A percentile compares a stretch with the other conserved stretches of the same genome.
phyloP scores from a whole-genome alignment of 2,797 vertebrate genomes.

The Scomberomorus guttatus region DNA sequence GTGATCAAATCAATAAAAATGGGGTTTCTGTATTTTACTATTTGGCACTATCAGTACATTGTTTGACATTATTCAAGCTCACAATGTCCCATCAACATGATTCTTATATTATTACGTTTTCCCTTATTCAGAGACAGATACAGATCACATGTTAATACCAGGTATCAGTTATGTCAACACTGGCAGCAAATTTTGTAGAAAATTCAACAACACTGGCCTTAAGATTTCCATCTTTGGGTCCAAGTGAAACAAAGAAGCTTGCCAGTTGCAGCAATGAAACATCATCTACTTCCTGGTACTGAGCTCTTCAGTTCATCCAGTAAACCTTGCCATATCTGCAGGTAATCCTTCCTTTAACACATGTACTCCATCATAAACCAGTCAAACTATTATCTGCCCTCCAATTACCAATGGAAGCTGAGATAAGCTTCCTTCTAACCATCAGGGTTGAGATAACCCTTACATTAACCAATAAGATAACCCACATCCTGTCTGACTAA shows the following conservation, averaged over 20 bases:
- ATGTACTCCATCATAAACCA: not conserved
- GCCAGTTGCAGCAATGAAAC: not conserved
- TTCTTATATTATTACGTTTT: too few relatives aligned
- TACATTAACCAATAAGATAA: constrained; percentile 24
- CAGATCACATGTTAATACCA: not conserved
- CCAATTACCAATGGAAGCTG: constrained; percentile 31
- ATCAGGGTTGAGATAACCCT: constrained; percentile 15
- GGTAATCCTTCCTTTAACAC: not conserved
- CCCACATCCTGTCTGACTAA: constrained; percentile 28
- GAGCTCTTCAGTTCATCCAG: too few relatives aligned
- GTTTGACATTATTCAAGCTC: too few relatives aligned
- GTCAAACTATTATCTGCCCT: not conserved
- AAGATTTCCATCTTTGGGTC: too few relatives aligned
- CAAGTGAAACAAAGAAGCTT: not conserved
- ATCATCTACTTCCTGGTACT: not conserved
- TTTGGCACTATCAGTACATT: too few relatives aligned
- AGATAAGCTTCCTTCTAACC: constrained; percentile 32
- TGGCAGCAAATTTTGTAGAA: not conserved
- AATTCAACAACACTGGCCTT: too few relatives aligned
- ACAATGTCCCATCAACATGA: too few relatives aligned
- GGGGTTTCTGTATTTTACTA: too few relatives aligned
- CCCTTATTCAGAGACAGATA: too few relatives aligned
- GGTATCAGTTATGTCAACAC: not conserved
- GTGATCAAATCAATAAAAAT: too few relatives aligned
- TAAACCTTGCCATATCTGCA: not conserved